Percentiles rank a stretch among this genome's conserved stretches.
phyloP scores from a whole-genome alignment of 2,888 invertebrate species.

The Drosophila diplacantha region DNA sequence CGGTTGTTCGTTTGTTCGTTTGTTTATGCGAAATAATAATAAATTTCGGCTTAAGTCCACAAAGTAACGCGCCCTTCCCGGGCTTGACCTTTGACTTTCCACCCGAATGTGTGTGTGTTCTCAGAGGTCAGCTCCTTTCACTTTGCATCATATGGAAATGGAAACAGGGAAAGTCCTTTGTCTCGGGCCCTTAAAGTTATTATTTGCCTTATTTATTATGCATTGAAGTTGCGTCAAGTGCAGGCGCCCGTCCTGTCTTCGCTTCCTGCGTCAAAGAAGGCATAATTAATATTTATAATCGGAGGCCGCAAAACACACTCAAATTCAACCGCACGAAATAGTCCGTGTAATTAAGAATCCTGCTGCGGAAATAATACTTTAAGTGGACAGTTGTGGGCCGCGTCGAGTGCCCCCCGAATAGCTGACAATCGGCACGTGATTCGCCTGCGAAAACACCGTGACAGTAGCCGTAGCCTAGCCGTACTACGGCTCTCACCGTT shows the following conservation, averaged over 20 bases:
- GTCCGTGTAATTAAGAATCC: constrained; percentile 61
- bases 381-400: constrained; percentile 58
- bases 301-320: constrained; percentile 24
- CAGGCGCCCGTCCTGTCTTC: constrained; percentile 9
- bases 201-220: constrained; percentile 70
- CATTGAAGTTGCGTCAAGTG: constrained; percentile 54
- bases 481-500: neutral
- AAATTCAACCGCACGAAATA: constrained; percentile 36
- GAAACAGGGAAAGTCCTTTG: constrained; percentile 42
- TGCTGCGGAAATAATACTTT: constrained; percentile 68
- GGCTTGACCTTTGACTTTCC: constrained; percentile 52
- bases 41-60: constrained; percentile 48
- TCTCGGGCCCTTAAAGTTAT: constrained; percentile 48
- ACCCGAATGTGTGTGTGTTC: constrained; percentile 6
- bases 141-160: constrained; percentile 40
- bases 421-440: constrained; percentile 70
- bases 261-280: constrained; percentile 23
- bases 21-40: constrained; percentile 49
- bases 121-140: constrained; percentile 11
- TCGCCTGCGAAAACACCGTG: constrained; percentile 50
- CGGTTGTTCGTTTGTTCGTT: constrained; percentile 10
- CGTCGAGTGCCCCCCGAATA: constrained; percentile 48
- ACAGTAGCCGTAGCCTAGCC: neutral
- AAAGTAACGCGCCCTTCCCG: constrained; percentile 12
- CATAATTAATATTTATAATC: constrained; percentile 45